phyloP scores from a whole-genome alignment of 2,797 vertebrate species.

The Clangula hyemalis region DNA sequence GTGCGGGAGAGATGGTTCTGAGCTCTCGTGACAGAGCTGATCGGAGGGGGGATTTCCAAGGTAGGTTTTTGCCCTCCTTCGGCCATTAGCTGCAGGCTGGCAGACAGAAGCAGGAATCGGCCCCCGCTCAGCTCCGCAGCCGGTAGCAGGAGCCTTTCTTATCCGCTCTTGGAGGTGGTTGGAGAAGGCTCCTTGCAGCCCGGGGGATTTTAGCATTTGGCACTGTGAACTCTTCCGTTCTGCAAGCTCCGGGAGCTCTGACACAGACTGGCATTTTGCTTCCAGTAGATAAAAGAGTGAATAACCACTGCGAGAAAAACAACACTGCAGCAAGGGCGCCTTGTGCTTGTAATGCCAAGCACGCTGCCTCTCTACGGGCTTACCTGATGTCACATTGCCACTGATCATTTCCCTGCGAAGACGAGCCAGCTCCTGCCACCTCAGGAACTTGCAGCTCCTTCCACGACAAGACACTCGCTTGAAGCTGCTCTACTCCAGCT shows the following conservation, averaged over 20 bases:
- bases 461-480: accelerated
- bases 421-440: not conserved
- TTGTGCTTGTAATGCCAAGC: accelerated
- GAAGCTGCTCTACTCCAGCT: not conserved
- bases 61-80: not conserved
- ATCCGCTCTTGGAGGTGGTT: not conserved
- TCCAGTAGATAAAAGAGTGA: not conserved
- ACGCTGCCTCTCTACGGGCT: not conserved
- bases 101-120: not conserved
- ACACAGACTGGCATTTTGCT: not conserved
- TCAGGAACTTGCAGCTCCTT: not conserved
- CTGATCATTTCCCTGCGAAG: accelerated
- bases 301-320: not conserved
- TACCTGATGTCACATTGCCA: not conserved
- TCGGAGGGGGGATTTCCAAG: not conserved
- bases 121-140: not conserved
- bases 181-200: not conserved
- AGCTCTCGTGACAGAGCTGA: not conserved
- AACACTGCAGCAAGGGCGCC: not conserved
- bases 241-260: not conserved
- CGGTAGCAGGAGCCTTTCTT: not conserved
- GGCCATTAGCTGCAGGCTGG: not conserved
- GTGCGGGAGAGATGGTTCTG: accelerated
- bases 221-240: not conserved
- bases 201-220: not conserved